Evolutionary conservation across 2,888 invertebrate species (phyloP), one percentile per base, ranked within the genome.

Genomic region (Polymixis flavicincta): DNA sequence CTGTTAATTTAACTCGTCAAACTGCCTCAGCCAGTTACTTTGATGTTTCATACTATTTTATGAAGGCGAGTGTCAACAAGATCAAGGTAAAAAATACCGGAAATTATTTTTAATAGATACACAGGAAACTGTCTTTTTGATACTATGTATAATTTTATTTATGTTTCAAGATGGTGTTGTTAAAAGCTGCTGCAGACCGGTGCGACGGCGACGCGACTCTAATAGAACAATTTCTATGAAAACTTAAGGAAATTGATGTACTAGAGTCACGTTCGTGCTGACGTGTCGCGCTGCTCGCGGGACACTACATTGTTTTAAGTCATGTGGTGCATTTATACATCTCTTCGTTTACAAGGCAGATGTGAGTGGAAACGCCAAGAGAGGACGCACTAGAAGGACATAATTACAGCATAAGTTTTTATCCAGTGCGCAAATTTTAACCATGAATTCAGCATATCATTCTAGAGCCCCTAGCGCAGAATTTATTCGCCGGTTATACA

Each of bases 21-120:
- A 55, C 28, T 45, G 19, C 45, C 42, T 32, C 25, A 22, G 19
- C 11, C 19, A n/a, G 25, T 48, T 50, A 14, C 55, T 76, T 52
- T 74, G 55, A 79, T 50, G 42, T 55, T 72, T 79, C 61, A 54
- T 71, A 14, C 5, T 63, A 9, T 28, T 60, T 74, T 22, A 73
- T 32, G 50, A 52, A 45, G 63, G 52, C 45, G 25, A 17, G 19
- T 69, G 69, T 69, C 70, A 69, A 70, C 55, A 78, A 75, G 70
- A 55, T 78, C 74, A 78, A 57, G 48, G 55, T 42, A 25, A 45
- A 52, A 63, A 7, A 22, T 13, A 59, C 37, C 45, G 55, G 55
- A 74, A 64, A 52, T 17, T 0, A 28, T 19, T 52, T 48, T 52
- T 45, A 48, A 48, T 28, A 52, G 11, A 19, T 2, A 13, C 0